Evolutionary conservation across 2,113 vertebrate genomes (phyloP), one percentile per base, ranked within the genome.

Genomic region (Dipodomys stephensi): DNA sequence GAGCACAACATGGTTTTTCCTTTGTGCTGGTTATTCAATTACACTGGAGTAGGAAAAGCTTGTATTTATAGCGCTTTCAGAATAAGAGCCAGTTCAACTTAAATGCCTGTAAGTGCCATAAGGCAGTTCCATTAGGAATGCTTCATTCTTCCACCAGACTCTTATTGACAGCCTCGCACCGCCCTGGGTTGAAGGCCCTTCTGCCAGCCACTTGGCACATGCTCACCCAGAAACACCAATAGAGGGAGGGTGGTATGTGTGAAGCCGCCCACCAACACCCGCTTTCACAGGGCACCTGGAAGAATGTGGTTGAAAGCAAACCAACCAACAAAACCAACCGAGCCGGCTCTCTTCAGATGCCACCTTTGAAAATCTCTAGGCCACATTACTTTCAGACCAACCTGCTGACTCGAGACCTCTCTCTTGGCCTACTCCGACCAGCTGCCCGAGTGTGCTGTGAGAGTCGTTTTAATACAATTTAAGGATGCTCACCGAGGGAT

Each of bases 11-110:
- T 30, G 62, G 49, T 88, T 97, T 91, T 80, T 62, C 53, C 88
- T 95, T 93, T 90, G 94, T 85, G 82, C 85, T 91, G 92, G 87
- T 96, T 89, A 87, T 96, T 96, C 93, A 89, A 83, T 97, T 96
- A 96, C 12, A n/a, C 39, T 10, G 0, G 64, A 85, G 74, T 96
- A 92, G 88, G 88, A 80, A 93, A 95, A 94, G 90, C 85, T 96
- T 97, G 97, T 73, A 19, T 93, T 97, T 94, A 15, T n/a, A 32
- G 30, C 28, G 39, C 64, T 96, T 92, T 88, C 79, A 91, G 96
- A 96, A 95, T 49, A 83, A 80, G 92, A 86, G 91, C 28, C 76
- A 89, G 95, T 97, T 96, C 94, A 87, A 95, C 72, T 95, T 88
- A 87, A 96, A 93, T 0, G 44, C 88, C 91, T 93, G 84, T 79